A percentile compares a stretch with the other conserved stretches of the same genome.
phyloP scores from a whole-genome alignment of 2,113 vertebrate genomes.

The Tetrax tetrax region DNA sequence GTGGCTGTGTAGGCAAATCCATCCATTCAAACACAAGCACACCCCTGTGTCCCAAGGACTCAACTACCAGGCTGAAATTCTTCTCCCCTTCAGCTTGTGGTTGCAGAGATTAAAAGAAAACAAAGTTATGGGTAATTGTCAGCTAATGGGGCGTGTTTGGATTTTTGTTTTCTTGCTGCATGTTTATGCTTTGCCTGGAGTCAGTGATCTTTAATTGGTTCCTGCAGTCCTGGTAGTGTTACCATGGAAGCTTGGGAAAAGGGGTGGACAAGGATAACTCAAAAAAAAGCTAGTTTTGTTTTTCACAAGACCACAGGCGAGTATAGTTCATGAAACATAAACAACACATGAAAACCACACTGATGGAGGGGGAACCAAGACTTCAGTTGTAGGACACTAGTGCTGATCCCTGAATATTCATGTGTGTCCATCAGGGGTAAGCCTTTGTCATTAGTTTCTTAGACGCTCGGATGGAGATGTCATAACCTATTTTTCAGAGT shows the following conservation, averaged over 20 bases:
- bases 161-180: background rate
- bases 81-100: background rate
- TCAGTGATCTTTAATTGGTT: background rate
- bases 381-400: background rate
- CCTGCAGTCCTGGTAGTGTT: background rate
- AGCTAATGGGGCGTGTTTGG: background rate
- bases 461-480: background rate
- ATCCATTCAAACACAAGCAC: background rate
- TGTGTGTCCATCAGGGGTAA: background rate
- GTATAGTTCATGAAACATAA: background rate
- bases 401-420: background rate
- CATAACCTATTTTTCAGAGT: background rate
- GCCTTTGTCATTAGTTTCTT: background rate
- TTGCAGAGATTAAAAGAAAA: conserved; percentile 10
- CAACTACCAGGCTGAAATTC: background rate
- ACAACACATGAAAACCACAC: background rate
- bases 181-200: background rate
- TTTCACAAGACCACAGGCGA: background rate
- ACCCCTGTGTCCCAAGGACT: background rate
- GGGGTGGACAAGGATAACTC: background rate
- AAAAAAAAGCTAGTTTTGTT: background rate
- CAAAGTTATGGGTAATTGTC: background rate
- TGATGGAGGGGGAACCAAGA: background rate
- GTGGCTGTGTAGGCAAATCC: background rate
- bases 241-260: background rate